phyloP scores from a whole-genome alignment of 2,888 invertebrate genomes.

The Dynastes tityus region DNA sequence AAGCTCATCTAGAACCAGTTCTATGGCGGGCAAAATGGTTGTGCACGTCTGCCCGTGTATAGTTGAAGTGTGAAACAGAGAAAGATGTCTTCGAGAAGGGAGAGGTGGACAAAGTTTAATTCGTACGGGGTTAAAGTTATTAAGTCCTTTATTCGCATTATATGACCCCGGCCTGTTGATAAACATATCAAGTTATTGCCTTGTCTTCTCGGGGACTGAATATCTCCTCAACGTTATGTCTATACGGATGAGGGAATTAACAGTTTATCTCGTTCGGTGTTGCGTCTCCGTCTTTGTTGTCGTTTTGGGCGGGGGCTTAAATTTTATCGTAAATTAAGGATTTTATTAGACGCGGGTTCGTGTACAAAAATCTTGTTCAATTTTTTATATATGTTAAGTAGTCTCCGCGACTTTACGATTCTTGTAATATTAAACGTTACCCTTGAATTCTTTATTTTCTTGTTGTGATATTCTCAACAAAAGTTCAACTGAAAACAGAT shows the following conservation, averaged over 20 bases:
- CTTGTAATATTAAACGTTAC: slow-evolving; percentile 27
- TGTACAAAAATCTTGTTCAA: slow-evolving; percentile 48
- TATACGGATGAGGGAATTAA: slow-evolving; percentile 46
- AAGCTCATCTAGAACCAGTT: background rate
- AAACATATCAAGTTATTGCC: slow-evolving; percentile 57
- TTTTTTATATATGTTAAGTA: slow-evolving; percentile 51
- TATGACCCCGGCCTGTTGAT: slow-evolving; percentile 54
- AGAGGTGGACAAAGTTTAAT: slow-evolving; percentile 45
- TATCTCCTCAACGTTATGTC: slow-evolving; percentile 41
- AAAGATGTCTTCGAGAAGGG: slow-evolving; percentile 6
- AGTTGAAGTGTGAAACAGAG: slow-evolving; percentile 2
- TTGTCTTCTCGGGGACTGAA: slow-evolving; percentile 48
- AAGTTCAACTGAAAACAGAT: no score
- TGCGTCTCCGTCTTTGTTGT: slow-evolving; percentile 37
- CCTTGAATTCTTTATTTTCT: background rate
- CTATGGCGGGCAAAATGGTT: background rate
- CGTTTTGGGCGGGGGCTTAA: slow-evolving; percentile 47
- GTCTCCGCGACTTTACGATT: slow-evolving; percentile 42
- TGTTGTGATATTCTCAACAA: background rate
- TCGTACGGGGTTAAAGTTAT: slow-evolving; percentile 52
- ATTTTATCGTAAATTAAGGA: slow-evolving; percentile 54
- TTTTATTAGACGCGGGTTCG: slow-evolving; percentile 51
- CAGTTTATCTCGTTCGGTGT: slow-evolving; percentile 40
- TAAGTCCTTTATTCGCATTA: slow-evolving; percentile 55
- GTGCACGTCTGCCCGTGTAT: no score